Base-by-base conservation (phyloP, 2,113 vertebrate genomes). In the Gallinago paraguaiae region DNA sequence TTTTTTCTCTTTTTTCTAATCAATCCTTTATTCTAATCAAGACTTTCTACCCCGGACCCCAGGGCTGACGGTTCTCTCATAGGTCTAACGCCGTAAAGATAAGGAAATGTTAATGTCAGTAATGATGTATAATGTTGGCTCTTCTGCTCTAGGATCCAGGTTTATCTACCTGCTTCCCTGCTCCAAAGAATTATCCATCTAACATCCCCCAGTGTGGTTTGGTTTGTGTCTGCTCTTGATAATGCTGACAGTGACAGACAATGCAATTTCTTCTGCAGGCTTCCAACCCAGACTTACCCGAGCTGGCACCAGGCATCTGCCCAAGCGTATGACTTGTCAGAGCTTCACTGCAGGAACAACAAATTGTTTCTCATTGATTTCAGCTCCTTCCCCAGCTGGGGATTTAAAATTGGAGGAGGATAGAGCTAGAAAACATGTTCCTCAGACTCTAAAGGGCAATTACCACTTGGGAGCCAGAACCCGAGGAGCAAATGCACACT, bases 171-270 rank as follows among this genome's bases (percentile, higher is more conserved):
- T 67, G 37, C 59, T 71, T 80, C 46, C 17, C 63, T 63, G 65
- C 69, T 57, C 64, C 35, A 4, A 74, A 50, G 78, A 86, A 56
- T 59, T 67, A 64, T 83, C 83, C 65, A 41, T 86, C 80, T 64
- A 31, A 68, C 37, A 67, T 88, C 90, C 79, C 90, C 70, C 76
- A 82, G 54, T 25, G 91, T 56, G 57, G 41, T 65, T 70, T 45
- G 70, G 11, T 71, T 63, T 86, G 78, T 64, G 91, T 74, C 92
- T 87, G 84, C 70, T 75, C 28, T 51, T 50, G 89, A n/a, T 60
- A 64, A 60, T 1, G 7, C 79, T 88, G 96, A 76, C 96, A 80
- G 33, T 72, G 97, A 90, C 63, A 82, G 92, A 72, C 83, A 48
- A 71, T 2, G 81, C 77, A 82, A 74, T 90, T 95, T 87, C 92